These are phyloP conservation scores for Pocota personata DNA, from an alignment of 2,888 invertebrate species.

Conservation along the genomic window DNA sequence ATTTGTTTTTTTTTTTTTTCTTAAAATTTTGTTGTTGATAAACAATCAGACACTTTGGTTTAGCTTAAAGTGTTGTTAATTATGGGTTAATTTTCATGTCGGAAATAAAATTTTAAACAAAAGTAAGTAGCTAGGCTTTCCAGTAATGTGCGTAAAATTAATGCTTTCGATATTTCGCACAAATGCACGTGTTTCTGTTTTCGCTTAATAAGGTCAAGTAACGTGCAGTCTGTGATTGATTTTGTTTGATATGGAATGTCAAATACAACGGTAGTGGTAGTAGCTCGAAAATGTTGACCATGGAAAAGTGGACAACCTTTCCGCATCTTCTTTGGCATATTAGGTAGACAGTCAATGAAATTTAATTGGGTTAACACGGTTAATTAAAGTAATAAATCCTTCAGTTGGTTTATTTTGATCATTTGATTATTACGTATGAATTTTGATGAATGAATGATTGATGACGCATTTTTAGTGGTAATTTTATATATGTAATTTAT, in stretches of 20 bases:
- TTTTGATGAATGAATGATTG: neutral
- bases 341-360: neutral
- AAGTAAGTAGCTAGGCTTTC: neutral
- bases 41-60: conserved; percentile 26
- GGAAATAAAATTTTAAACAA: conserved; percentile 11
- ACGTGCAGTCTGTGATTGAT: conserved; percentile 19
- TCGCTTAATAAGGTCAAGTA: conserved; percentile 16
- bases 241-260: neutral
- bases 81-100: conserved; percentile 19
- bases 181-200: conserved; percentile 9
- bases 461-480: neutral
- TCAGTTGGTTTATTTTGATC: neutral
- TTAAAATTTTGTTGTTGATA: conserved; percentile 28
- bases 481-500: too few species aligned
- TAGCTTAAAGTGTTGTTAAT: conserved; percentile 20
- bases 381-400: neutral
- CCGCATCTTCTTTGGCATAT: conserved; percentile 4
- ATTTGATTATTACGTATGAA: neutral
- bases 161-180: neutral
- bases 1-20: conserved; percentile 9
- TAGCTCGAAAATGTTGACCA: neutral
- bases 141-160: neutral
- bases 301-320: neutral
- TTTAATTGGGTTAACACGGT: neutral
- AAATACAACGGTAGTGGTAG: neutral